Conservation (phyloP, 2,888 invertebrate species). For the Cephus spinipes region DNA sequence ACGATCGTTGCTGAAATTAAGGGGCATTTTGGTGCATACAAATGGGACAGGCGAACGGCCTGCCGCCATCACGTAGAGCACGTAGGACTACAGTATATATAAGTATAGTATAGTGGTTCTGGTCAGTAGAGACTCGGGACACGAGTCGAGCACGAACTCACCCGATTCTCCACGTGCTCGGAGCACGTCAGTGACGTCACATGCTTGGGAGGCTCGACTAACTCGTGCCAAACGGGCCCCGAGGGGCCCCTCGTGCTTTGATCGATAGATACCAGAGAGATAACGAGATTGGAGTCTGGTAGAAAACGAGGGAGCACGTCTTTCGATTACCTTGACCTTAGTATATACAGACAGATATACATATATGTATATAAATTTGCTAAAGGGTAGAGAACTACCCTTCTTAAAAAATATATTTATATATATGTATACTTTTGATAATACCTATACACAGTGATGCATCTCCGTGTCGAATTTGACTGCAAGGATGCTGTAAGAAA, state of each 20-base stretch:
- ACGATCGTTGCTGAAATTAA: conserved; percentile 8
- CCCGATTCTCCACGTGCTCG: conserved; percentile 6
- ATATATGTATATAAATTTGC: too few species aligned
- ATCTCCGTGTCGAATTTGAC: too few species aligned
- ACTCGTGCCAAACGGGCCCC: conserved; percentile 8
- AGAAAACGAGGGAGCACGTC: neutral
- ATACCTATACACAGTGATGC: too few species aligned
- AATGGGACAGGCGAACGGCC: neutral
- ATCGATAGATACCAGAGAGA: conserved; percentile 5
- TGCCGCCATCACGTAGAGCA: conserved; percentile 1
- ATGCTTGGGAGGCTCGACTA: conserved; percentile 3
- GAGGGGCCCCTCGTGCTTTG: conserved; percentile 5
- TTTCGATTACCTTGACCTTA: neutral
- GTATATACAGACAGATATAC: neutral
- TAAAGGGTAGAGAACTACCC: too few species aligned
- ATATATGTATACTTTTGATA: too few species aligned
- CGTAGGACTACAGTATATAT: neutral
- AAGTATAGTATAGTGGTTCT: neutral
- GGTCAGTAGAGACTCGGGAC: neutral
- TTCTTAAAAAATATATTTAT: too few species aligned
- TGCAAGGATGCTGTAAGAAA: too few species aligned
- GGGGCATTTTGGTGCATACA: conserved; percentile 6
- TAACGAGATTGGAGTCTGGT: neutral
- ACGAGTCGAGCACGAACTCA: neutral
- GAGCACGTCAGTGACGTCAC: conserved; percentile 3